A percentile compares a stretch with the other conserved stretches of the same genome.
Evolutionary conservation across 2,113 vertebrate genomes (phyloP).

Genomic region (Protobothrops mucrosquamatus): DNA sequence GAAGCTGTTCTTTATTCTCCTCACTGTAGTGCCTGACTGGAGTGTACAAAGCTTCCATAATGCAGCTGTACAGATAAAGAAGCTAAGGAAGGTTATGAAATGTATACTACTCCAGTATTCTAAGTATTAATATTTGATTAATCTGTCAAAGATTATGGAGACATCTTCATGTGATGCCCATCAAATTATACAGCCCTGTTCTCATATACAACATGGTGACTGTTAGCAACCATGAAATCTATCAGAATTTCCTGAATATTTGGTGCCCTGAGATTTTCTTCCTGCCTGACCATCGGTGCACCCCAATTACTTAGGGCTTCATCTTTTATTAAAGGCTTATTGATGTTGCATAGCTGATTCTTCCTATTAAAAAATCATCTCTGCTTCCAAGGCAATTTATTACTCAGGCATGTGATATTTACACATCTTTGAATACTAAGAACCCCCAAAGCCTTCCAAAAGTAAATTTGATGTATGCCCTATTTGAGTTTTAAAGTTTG

Average conservation of each 20-base stretch:
- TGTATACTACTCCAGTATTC: neutral
- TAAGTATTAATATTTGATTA: neutral
- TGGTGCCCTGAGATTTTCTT: slow-evolving; percentile 39
- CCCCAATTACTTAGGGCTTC: slow-evolving; percentile 44
- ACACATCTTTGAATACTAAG: slow-evolving; percentile 36
- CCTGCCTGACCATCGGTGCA: slow-evolving; percentile 43
- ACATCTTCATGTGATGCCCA: neutral
- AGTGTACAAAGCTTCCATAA: neutral
- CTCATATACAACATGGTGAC: neutral
- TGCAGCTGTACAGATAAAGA: neutral
- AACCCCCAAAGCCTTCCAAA: slow-evolving; percentile 13
- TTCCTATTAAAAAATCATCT: slow-evolving; percentile 35
- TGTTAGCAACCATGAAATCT: neutral
- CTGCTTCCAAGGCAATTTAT: slow-evolving; percentile 28
- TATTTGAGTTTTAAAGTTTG: neutral
- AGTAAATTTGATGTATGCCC: neutral
- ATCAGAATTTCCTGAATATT: slow-evolving; percentile 38
- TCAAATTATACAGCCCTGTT: neutral
- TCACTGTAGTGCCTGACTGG: neutral
- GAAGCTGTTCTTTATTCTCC: neutral
- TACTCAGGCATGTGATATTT: slow-evolving; percentile 9
- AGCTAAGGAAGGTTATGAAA: neutral
- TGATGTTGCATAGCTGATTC: slow-evolving; percentile 34
- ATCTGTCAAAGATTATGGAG: neutral
- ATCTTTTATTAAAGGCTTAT: slow-evolving; percentile 51